phyloP scores from a whole-genome alignment of 2,113 vertebrate species.

The Struthio camelus region DNA sequence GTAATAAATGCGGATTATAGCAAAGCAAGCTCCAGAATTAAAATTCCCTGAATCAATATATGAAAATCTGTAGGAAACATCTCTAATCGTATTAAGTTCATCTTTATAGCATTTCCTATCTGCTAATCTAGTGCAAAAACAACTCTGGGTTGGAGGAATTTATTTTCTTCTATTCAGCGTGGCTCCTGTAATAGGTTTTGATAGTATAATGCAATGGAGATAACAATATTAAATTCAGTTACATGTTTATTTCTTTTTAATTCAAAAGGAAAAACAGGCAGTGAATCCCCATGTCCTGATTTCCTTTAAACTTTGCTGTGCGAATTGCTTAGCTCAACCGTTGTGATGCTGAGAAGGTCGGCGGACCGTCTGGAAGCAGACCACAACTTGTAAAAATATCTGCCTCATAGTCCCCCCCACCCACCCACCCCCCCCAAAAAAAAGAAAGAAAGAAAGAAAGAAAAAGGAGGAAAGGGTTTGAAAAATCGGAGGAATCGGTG shows the following conservation, averaged over 20 bases:
- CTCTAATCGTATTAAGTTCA: conserved; percentile 83
- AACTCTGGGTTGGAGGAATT: conserved; percentile 76
- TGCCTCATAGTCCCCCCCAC: not conserved
- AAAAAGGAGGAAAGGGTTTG: not conserved
- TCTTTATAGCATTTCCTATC: conserved; percentile 83
- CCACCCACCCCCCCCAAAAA: too few relatives aligned
- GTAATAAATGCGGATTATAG: conserved; percentile 90
- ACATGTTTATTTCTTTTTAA: conserved; percentile 44
- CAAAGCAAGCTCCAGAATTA: conserved; percentile 85
- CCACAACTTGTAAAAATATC: not conserved
- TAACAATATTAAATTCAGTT: conserved; percentile 28
- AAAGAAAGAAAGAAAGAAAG: too few relatives aligned
- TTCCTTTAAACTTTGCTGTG: not conserved
- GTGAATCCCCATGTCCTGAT: not conserved
- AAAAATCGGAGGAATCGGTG: not conserved
- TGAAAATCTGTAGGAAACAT: conserved; percentile 86
- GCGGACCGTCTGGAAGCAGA: not conserved
- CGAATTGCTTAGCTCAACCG: not conserved
- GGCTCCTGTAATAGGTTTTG: conserved; percentile 42
- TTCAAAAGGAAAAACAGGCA: not conserved
- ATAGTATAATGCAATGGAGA: conserved; percentile 1
- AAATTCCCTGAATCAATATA: conserved; percentile 93
- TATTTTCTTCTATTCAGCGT: conserved; percentile 71
- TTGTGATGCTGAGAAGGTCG: not conserved
- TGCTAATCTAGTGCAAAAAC: conserved; percentile 87